phyloP scores from a whole-genome alignment of 2,113 vertebrate genomes.

The Coregonus clupeaformis region DNA sequence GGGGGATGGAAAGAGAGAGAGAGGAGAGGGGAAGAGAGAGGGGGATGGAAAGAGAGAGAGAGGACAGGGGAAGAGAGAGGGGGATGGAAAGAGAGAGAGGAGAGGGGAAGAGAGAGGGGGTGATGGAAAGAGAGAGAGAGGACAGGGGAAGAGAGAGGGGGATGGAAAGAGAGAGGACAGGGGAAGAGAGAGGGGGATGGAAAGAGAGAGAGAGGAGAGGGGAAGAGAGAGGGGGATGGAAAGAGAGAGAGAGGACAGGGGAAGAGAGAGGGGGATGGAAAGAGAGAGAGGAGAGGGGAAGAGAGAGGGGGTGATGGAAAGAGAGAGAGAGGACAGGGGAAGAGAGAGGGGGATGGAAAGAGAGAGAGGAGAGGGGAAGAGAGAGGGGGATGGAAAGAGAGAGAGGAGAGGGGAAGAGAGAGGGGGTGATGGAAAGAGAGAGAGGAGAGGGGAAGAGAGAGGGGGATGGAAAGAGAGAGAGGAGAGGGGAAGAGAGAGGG shows the following conservation, averaged over 20 bases:
- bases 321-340: too few species aligned
- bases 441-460: too few species aligned
- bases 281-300: too few species aligned
- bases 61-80: conserved; percentile 22
- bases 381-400: conserved; percentile 8
- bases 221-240: conserved; percentile 7
- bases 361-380: too few species aligned
- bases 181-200: neutral
- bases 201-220: conserved; percentile 1
- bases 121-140: neutral
- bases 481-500: too few species aligned
- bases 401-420: too few species aligned
- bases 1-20: neutral
- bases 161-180: too few species aligned
- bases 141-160: neutral
- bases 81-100: neutral
- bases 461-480: conserved; percentile 8
- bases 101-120: conserved; percentile 17
- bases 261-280: neutral
- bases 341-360: conserved; percentile 10
- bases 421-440: conserved; percentile 3
- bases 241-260: neutral
- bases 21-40: neutral
- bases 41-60: neutral
- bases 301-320: conserved; percentile 8